These are phyloP conservation scores for Basileuterus tristriatus DNA, from an alignment of 2,797 vertebrate genomes.

Conservation along the genomic window DNA sequence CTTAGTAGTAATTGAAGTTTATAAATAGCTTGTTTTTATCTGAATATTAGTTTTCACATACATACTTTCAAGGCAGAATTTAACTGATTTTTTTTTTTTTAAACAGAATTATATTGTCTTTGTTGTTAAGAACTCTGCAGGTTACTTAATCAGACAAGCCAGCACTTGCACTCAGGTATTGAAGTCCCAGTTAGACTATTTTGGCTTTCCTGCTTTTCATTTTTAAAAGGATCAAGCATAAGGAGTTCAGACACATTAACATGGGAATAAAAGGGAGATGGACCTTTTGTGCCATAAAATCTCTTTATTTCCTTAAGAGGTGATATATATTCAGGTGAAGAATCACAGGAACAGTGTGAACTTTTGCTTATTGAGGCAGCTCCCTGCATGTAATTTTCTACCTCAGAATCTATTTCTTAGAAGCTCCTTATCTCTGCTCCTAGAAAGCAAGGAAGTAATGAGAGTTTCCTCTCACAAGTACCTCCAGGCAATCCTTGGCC, in stretches of 20 bases:
- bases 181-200: background rate
- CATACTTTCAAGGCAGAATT: background rate
- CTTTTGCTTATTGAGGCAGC: background rate
- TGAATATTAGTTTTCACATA: background rate
- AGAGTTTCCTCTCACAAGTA: background rate
- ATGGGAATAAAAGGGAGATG: background rate
- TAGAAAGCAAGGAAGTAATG: background rate
- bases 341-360: background rate
- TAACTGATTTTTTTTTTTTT: background rate
- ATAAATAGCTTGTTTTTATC: background rate
- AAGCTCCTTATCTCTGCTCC: background rate
- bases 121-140: constrained; percentile 19
- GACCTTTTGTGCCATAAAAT: background rate
- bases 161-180: constrained; percentile 25
- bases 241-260: background rate
- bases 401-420: background rate
- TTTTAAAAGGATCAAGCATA: background rate
- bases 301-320: background rate
- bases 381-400: background rate
- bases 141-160: constrained; percentile 51
- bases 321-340: background rate
- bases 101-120: background rate
- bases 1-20: background rate
- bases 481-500: background rate
- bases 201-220: background rate